Evolutionary conservation across 1,140 invertebrate genomes (phyloP).

Genomic region (Armadillidium nasatum): DNA sequence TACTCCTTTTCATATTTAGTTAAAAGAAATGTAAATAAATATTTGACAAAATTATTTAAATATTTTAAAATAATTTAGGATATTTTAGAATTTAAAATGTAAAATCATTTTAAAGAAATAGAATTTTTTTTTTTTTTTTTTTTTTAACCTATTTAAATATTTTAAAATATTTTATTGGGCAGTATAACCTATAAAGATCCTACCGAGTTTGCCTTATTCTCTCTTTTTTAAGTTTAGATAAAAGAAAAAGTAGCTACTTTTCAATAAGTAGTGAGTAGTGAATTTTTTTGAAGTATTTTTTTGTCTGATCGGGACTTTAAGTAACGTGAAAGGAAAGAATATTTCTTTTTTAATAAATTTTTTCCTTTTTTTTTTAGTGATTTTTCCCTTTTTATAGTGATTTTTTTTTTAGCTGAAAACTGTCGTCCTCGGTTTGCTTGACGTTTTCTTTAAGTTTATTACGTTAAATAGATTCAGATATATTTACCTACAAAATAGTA

Average conservation of each 20-base stretch:
- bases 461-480: too few species aligned
- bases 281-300: not conserved
- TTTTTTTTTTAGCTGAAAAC: too few species aligned
- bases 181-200: not conserved
- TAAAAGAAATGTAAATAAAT: too few species aligned
- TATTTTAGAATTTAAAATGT: too few species aligned
- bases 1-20: too few species aligned
- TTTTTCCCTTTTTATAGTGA: not conserved
- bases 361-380: not conserved
- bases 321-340: constrained; percentile 5
- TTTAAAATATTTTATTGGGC: not conserved
- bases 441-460: not conserved
- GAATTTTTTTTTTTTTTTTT: not conserved
- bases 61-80: too few species aligned
- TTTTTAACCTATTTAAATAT: too few species aligned
- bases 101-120: too few species aligned
- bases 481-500: too few species aligned
- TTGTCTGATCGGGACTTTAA: not conserved
- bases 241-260: not conserved
- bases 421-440: not conserved
- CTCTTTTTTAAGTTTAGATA: not conserved
- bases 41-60: too few species aligned
- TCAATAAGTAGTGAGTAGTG: not conserved
- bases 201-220: not conserved
- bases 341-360: not conserved